Evolutionary conservation across 1,140 invertebrate species (phyloP).

Genomic region (Leucophenga varia): DNA sequence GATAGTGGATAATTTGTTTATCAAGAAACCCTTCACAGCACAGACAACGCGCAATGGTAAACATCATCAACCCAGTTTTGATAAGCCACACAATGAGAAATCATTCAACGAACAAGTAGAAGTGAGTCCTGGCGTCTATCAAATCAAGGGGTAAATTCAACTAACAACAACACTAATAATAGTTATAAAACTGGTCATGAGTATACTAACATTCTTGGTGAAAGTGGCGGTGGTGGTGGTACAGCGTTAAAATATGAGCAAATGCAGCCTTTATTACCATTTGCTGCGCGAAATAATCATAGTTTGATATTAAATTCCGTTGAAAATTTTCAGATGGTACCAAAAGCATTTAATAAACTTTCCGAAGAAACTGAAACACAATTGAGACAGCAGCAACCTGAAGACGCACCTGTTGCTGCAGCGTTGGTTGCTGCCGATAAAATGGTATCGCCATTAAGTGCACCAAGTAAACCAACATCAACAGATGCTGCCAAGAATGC

Average conservation of each 20-base stretch:
- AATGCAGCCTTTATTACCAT: conserved; percentile 14
- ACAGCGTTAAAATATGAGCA: conserved; percentile 7
- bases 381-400: conserved; percentile 14
- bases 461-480: conserved; percentile 30
- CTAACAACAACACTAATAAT: conserved; percentile 15
- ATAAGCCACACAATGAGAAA: conserved; percentile 43
- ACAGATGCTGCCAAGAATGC: conserved; percentile 1
- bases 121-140: conserved; percentile 54
- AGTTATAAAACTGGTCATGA: neutral
- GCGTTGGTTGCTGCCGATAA: conserved; percentile 15
- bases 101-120: conserved; percentile 48
- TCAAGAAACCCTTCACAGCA: no score
- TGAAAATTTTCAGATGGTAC: conserved; percentile 57
- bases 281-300: conserved; percentile 33
- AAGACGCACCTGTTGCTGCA: conserved; percentile 13
- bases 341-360: conserved; percentile 24
- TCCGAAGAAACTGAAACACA: conserved; percentile 21
- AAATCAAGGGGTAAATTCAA: conserved; percentile 41
- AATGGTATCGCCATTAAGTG: conserved; percentile 33
- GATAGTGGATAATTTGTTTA: no score
- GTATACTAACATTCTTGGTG: neutral
- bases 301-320: conserved; percentile 54
- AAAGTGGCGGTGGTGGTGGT: conserved; percentile 21
- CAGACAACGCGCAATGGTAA: neutral
- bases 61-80: conserved; percentile 27